Evolutionary conservation across 2,797 vertebrate genomes (phyloP), one percentile per base, ranked within the genome.

Genomic region (Florisuga fusca): DNA sequence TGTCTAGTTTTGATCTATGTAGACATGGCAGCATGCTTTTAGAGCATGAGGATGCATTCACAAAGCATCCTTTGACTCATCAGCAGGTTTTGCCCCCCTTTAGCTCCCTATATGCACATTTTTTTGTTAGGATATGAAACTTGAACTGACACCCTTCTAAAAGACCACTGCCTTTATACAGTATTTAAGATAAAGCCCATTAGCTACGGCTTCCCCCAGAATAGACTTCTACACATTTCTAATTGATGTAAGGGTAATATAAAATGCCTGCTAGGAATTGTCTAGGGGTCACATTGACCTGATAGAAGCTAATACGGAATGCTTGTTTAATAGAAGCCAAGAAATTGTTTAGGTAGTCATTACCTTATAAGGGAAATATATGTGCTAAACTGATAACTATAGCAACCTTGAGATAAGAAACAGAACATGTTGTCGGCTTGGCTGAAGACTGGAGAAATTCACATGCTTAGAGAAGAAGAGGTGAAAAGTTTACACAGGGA

Each of bases 81-180:
- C 9, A 54, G 41, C 33, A 31, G 6, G 27, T 62, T 68, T 84
- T 72, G 8, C 62, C 31, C 29, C 20, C 1, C 17, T 54, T 71
- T 29, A 67, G 27, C n/a, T 61, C 45, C 31, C 45, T 3, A 23
- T 2, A 5, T 15, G 16, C 22, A n/a, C 4, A 4, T 17, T 0
- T 6, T 68, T 86, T 58, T 48, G 10, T 75, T 55, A 55, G 29
- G 18, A 8, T 29, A 22, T 73, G 43, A 90, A 90, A 62, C 2
- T 13, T 2, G 5, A 89, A 59, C 57, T 17, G 18, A 62, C 48
- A 73, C 3, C 7, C 0, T 0, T 7, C 18, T 27, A 2, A 46
- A 72, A 57, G 7, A 51, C 9, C 36, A 22, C 26, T 48, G 25
- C 10, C 11, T 5, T n/a, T 29, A 41, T 6, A 48, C 1, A 18